Evolutionary conservation across 2,888 invertebrate species (phyloP).

Genomic region (Hypselothyrea guttata): DNA sequence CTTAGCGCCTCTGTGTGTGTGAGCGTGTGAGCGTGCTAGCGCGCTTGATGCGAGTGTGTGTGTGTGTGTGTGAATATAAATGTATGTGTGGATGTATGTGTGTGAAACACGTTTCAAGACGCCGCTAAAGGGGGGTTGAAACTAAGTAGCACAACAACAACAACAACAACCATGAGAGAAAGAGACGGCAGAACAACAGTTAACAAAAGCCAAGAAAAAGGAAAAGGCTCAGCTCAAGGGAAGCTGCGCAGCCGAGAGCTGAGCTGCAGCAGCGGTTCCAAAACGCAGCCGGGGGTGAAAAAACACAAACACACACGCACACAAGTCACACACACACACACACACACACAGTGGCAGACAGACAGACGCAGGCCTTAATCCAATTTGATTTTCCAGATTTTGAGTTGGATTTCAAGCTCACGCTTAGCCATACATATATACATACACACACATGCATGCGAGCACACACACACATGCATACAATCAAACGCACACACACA

Average conservation of each 20-base stretch:
- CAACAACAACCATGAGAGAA: conserved; percentile 2
- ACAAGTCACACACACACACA: conserved; percentile 8
- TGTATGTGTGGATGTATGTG: conserved; percentile 12
- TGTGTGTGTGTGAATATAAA: conserved; percentile 11
- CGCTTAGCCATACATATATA: conserved; percentile 9
- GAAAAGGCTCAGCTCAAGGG: conserved; percentile 55
- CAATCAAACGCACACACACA: conserved; percentile 1
- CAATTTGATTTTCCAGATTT: conserved; percentile 38
- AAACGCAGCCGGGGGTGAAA: conserved; percentile 62
- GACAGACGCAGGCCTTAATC: conserved; percentile 17
- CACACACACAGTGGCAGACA: conserved; percentile 11
- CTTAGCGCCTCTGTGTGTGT: conserved; percentile 1
- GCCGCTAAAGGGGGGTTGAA: conserved; percentile 49
- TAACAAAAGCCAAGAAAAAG: conserved; percentile 12
- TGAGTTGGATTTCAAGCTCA: conserved; percentile 11
- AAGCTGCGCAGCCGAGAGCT: conserved; percentile 58
- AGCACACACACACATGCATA: not conserved
- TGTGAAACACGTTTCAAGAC: conserved; percentile 74
- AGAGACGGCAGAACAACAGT: too few relatives aligned
- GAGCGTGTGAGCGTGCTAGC: not conserved
- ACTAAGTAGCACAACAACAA: conserved; percentile 23
- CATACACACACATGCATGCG: conserved; percentile 1
- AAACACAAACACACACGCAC: conserved; percentile 24
- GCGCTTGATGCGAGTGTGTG: not conserved
- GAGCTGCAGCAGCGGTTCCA: conserved; percentile 59